Conservation (phyloP, 1,140 invertebrate species). For the Plutomurus gul region DNA sequence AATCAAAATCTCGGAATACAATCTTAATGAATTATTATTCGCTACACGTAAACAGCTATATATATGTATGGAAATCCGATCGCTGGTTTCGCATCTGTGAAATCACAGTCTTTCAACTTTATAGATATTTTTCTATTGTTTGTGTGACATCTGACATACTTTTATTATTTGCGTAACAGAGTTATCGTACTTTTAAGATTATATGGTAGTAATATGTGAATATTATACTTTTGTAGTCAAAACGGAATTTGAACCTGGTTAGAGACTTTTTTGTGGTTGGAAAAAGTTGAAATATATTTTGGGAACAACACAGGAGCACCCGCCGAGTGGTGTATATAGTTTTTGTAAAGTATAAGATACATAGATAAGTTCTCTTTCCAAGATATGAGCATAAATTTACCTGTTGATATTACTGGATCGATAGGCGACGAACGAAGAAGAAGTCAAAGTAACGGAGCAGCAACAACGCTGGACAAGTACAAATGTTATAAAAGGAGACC, state of each 20-base stretch:
- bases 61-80: too few relatives aligned
- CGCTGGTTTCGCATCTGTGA: too few relatives aligned
- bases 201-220: too few relatives aligned
- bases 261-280: neutral
- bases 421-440: conserved; percentile 12
- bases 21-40: neutral
- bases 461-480: conserved; percentile 1
- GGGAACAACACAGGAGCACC: too few relatives aligned
- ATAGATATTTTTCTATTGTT: too few relatives aligned
- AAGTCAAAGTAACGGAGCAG: neutral
- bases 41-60: neutral
- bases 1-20: neutral
- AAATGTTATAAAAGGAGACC: conserved; percentile 17
- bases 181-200: too few relatives aligned
- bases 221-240: too few relatives aligned
- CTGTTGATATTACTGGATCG: conserved; percentile 29
- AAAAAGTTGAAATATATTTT: too few relatives aligned
- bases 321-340: too few relatives aligned
- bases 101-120: too few relatives aligned
- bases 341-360: conserved; percentile 17
- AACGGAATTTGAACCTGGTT: too few relatives aligned
- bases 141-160: too few relatives aligned
- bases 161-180: neutral
- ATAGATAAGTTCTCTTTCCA: conserved; percentile 23
- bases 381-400: conserved; percentile 20